Percentiles rank a stretch among this genome's conserved stretches.
These are phyloP conservation scores for Conus betulinus DNA, from an alignment of 1,140 invertebrate species.

Conservation along the genomic window DNA sequence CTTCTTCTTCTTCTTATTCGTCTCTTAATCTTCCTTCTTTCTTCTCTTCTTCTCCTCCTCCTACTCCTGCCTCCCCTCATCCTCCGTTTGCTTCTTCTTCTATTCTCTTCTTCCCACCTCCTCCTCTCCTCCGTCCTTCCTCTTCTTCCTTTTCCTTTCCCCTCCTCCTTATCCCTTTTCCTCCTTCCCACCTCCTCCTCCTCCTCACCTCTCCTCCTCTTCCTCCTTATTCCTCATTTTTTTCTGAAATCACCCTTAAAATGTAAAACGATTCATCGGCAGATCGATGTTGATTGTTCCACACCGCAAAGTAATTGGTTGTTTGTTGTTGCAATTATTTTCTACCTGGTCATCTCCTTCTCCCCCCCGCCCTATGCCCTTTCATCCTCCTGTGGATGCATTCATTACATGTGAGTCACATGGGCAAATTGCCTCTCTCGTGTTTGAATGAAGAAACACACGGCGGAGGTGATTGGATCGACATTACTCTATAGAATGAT, in stretches of 20 bases:
- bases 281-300: too few relatives aligned
- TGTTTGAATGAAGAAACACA: too few relatives aligned
- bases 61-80: background rate
- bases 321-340: background rate
- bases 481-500: too few relatives aligned
- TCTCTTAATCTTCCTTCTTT: background rate
- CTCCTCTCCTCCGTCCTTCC: background rate
- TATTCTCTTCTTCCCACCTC: background rate
- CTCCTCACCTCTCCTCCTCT: background rate
- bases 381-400: too few relatives aligned
- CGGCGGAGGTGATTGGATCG: too few relatives aligned
- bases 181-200: constrained; percentile 28
- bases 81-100: background rate
- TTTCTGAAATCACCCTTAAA: background rate
- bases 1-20: background rate
- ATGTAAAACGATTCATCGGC: too few relatives aligned
- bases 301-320: background rate
- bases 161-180: background rate
- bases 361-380: too few relatives aligned
- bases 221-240: background rate
- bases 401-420: too few relatives aligned
- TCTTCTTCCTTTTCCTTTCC: background rate
- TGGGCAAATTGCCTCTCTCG: too few relatives aligned
- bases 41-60: background rate
- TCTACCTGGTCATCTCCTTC: background rate